Conservation (phyloP, 2,888 invertebrate genomes). For the Melieria picta region DNA sequence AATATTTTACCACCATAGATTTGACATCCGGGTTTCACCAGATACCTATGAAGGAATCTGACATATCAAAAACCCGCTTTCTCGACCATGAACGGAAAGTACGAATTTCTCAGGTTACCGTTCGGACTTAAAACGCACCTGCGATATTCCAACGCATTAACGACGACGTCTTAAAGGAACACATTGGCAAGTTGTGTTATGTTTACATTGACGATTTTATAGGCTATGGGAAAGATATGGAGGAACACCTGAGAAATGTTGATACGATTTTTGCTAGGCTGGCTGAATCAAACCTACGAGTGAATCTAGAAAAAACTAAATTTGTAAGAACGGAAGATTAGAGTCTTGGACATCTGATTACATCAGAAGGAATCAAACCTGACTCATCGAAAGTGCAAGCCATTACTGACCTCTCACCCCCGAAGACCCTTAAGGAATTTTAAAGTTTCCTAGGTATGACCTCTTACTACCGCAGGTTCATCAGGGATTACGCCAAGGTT, state of each 20-base stretch:
- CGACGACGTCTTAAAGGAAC: constrained; percentile 18
- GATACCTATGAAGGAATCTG: too few species aligned
- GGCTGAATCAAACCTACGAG: constrained; percentile 22
- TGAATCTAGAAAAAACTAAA: constrained; percentile 22
- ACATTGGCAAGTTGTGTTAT: constrained; percentile 21
- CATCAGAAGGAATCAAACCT: constrained; percentile 4
- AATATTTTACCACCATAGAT: too few species aligned
- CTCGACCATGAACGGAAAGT: not conserved
- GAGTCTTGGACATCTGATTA: constrained; percentile 32
- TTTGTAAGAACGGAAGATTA: constrained; percentile 30
- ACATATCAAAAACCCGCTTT: too few species aligned
- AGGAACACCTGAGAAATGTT: constrained; percentile 21
- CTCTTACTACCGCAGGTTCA: constrained; percentile 37
- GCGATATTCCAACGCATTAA: constrained; percentile 19
- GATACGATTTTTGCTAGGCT: constrained; percentile 24
- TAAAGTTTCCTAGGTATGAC: constrained; percentile 34
- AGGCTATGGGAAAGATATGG: constrained; percentile 6
- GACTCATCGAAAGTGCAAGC: constrained; percentile 9
- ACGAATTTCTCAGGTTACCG: constrained; percentile 19
- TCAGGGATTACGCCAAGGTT: not conserved
- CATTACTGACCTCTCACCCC: constrained; percentile 26
- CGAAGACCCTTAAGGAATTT: constrained; percentile 35
- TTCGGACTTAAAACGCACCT: not conserved
- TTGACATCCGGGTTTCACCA: too few species aligned
- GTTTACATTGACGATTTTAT: constrained; percentile 1